Percentiles rank a stretch among this genome's conserved stretches.
Evolutionary conservation across 2,113 vertebrate species (phyloP).

Genomic region (Rhinolophus ferrumequinum): DNA sequence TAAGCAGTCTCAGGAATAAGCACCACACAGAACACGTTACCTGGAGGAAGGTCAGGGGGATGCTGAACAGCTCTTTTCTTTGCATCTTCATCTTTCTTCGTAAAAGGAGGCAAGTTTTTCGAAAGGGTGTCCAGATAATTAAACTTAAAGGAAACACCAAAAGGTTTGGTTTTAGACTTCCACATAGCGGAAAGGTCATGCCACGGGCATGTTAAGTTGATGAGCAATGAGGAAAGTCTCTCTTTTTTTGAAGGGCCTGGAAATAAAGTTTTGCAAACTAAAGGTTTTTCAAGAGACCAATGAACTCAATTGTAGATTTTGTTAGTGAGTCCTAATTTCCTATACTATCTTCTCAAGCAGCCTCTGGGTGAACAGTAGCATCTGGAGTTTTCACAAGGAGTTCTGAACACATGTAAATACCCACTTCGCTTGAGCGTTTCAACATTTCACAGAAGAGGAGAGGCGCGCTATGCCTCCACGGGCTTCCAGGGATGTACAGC

Average conservation of each 20-base stretch:
- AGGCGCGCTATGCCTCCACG: background rate
- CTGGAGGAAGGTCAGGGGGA: background rate
- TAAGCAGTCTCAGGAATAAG: background rate
- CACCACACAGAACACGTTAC: background rate
- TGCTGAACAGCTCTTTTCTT: background rate
- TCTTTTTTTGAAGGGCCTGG: background rate
- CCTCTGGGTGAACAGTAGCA: background rate
- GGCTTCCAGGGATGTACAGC: background rate
- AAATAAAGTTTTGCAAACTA: background rate
- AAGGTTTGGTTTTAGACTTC: background rate
- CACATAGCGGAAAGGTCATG: background rate
- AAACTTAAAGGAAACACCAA: conserved; percentile 75
- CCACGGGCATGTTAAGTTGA: background rate
- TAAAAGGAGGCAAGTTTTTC: conserved; percentile 83
- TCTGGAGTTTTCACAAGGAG: background rate
- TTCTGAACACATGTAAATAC: background rate
- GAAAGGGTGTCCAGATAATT: conserved; percentile 83
- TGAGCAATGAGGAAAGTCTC: background rate
- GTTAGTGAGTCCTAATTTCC: background rate
- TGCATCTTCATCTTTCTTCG: conserved; percentile 16
- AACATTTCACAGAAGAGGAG: background rate
- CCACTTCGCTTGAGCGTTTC: background rate
- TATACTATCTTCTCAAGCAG: background rate
- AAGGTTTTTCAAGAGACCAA: background rate
- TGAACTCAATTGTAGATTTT: background rate